Base-by-base conservation (phyloP, 2,113 vertebrate genomes). In the Cisticola juncidis region DNA sequence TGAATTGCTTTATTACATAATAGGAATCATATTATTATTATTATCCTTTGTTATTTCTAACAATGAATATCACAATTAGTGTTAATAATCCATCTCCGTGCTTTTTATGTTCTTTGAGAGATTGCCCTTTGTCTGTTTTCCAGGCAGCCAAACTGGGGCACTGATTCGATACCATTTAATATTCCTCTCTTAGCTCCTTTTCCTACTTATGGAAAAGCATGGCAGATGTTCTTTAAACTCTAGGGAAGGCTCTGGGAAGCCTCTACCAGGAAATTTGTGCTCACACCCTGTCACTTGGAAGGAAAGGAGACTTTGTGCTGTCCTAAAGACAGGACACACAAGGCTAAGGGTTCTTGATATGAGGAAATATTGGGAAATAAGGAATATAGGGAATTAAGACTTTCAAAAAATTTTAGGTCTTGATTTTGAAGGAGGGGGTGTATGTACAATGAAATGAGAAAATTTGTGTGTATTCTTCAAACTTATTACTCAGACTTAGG, bases 181-280 rank as follows among this genome's bases (percentile, higher is more conserved):
- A 95, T 85, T 94, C 65, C 19, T 11, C 66, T 89, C 60, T 89
- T 87, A 83, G 84, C n/a, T 94, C 66, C 42, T 85, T n/a, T n/a
- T n/a, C n/a, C 33, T 79, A 20, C 57, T 91, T 64, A 51, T 0
- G 71, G 74, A 73, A 82, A 57, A 90, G 48, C 62, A 16, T n/a
- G 24, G 38, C 90, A 95, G 90, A 92, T 95, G 92, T 94, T 91
- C 56, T 29, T 71, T 84, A 71, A 95, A 79, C 89, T 90, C 84
- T 26, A 77, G 93, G 87, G 94, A 92, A 92, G 56, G 38, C n/a
- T 82, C 56, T 76, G 21, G 45, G 56, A 82, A 82, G n/a, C 40
- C 65, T 85, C 38, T 72, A 94, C 45, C 57, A 82, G 78, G 81
- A 94, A 89, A 95, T 90, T 17, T 25, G 22, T 33, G 2, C 61